Evolutionary conservation across 2,888 invertebrate species (phyloP), one percentile per base, ranked within the genome.

Genomic region (Gryllus longicercus): DNA sequence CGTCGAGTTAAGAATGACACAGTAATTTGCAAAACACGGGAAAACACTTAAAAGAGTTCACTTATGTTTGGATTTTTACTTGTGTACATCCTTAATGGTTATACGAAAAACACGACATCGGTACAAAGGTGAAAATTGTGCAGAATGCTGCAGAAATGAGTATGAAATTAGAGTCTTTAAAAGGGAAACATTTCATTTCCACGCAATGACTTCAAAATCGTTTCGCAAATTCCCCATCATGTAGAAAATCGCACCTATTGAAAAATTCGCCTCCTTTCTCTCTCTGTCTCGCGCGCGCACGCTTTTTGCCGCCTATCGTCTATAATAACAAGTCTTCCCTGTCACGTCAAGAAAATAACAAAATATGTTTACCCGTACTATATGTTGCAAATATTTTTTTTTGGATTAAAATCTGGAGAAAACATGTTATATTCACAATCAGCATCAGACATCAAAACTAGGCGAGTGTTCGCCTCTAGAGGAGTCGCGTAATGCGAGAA

Each of bases 281-380:
- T 38, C 38, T 38, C 38, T 38, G 8, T 38, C 38, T 38, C 38
- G 25, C 25, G 3, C 38, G 2, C 38, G 38, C 38, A 38, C 38
- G 38, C 38, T 38, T 38, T 38, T 38, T 38, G 8, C 38, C 38
- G n/a, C 63, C 63, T 63, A 63, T 63, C 63, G 16, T 63, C 63
- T 63, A 38, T 8, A 63, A 63, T 63, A 18, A 63, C 63, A 63
- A 63, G 14, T 63, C 16, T 63, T 63, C 63, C 14, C 14, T 63
- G 16, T 63, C 63, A n/a, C n/a, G 63, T 63, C 63, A 18, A n/a
- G n/a, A 18, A 18, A 63, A 63, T 63, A 63, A 63, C n/a, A 63
- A 63, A 63, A 63, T 63, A 63, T 18, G 14, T 63, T 63, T 63
- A 63, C 63, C 63, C 63, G 63, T 63, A 63, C 63, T 63, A 63